Base-by-base conservation (phyloP, 2,113 vertebrate species). In the Etheostoma spectabile region DNA sequence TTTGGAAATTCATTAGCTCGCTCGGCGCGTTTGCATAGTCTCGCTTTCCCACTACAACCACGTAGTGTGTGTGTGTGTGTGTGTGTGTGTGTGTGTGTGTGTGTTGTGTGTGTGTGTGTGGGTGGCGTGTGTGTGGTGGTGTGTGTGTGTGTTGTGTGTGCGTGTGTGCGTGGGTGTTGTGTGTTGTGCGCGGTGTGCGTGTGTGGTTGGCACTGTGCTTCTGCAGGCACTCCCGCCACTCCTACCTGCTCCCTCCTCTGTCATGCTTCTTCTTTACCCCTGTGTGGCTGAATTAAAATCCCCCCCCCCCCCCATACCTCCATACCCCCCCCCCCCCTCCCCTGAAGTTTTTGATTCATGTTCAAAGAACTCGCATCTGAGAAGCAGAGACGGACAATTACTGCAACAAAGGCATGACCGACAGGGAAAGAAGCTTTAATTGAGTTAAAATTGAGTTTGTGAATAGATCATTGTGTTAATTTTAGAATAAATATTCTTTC, bases 401-500 rank as follows among this genome's bases (percentile, higher is more conserved):
- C 84, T 42, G 65, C 83, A 83, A 93, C 88, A 89, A 93, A 91
- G 88, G 86, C 91, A 86, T 92, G 91, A 90, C 91, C 59, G 87
- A 84, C 92, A 76, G 81, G 86, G 89, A 93, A 88, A 87, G 89
- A 12, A 64, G 86, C 90, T 89, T 90, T 92, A 91, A 91, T 92
- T 92, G 91, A 92, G 87, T 92, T 90, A 90, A 87, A 89, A 92
- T 92, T 90, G 86, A 88, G 82, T 90, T 91, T 90, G 64, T 93
- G 84, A 93, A 93, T 88, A 88, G 86, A 92, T 93, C 87, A 91
- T 90, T 91, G 89, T 89, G 86, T 91, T 89, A 86, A 88, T 92
- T 88, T 92, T 57, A 81, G 88, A 91, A 87, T 89, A 90, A 91
- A 91, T 90, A 86, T 11, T 88, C 27, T 86, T 38, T 86, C 60